phyloP scores from a whole-genome alignment of 2,797 vertebrate species.

The Champsocephalus esox region DNA sequence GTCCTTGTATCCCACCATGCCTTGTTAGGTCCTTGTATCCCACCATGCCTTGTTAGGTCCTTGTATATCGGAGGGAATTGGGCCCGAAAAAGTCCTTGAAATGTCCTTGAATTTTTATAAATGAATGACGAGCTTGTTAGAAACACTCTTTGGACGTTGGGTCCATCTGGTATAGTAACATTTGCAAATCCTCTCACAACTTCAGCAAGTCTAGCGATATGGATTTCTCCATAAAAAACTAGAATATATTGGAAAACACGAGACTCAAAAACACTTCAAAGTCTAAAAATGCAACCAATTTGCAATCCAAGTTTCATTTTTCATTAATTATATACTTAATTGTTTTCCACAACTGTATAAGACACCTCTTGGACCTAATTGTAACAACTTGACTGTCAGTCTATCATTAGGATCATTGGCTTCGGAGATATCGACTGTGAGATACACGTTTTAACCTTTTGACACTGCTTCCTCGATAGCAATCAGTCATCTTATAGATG shows the following conservation, averaged over 20 bases:
- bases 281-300: no score
- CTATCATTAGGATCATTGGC: neutral
- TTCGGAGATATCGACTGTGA: neutral
- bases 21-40: no score
- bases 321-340: neutral
- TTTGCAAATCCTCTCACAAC: neutral
- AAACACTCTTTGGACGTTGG: neutral
- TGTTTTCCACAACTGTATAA: neutral
- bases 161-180: neutral
- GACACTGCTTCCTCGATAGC: conserved; percentile 8
- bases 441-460: conserved; percentile 53
- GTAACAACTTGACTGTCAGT: neutral
- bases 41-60: no score
- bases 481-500: conserved; percentile 40
- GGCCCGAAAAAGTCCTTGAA: no score
- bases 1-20: no score
- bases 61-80: no score
- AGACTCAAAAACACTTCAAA: neutral
- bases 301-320: neutral
- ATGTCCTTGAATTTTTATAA: no score
- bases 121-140: neutral
- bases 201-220: neutral
- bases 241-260: conserved; percentile 1
- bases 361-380: neutral
- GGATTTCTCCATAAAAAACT: neutral